These are phyloP conservation scores for Hydraecia micacea DNA, from an alignment of 2,888 invertebrate species.

Conservation along the genomic window DNA sequence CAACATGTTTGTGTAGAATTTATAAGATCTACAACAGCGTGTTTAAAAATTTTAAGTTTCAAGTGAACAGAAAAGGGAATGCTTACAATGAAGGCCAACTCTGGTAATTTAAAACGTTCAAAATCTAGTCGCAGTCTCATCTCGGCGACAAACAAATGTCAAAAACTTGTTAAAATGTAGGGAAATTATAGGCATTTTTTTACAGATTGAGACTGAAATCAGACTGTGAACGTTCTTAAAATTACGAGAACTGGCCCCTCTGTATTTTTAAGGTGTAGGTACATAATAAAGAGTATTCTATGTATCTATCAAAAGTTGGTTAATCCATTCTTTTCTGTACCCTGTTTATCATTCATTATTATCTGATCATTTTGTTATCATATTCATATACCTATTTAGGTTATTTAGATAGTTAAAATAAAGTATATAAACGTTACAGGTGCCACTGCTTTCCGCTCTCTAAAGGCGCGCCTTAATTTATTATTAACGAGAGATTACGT, in stretches of 20 bases:
- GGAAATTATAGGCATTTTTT: too few species aligned
- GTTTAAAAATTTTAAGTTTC: not conserved
- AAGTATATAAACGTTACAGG: not conserved
- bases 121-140: too few species aligned
- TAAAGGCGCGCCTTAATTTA: conserved; percentile 12
- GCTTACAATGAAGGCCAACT: too few species aligned
- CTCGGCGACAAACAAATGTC: too few species aligned
- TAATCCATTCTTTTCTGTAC: too few species aligned
- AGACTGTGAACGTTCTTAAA: too few species aligned
- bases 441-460: conserved; percentile 4
- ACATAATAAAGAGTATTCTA: not conserved
- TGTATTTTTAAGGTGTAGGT: not conserved
- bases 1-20: not conserved
- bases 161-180: too few species aligned
- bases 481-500: conserved; percentile 22
- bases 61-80: not conserved
- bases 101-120: too few species aligned
- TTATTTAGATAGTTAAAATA: not conserved
- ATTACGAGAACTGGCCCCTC: too few species aligned
- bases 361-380: too few species aligned
- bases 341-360: too few species aligned
- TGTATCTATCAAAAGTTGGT: not conserved
- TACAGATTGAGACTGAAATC: too few species aligned
- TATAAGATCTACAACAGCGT: not conserved
- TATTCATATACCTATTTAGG: not conserved